phyloP scores from a whole-genome alignment of 2,113 vertebrate genomes.

The Sapajus apella region DNA sequence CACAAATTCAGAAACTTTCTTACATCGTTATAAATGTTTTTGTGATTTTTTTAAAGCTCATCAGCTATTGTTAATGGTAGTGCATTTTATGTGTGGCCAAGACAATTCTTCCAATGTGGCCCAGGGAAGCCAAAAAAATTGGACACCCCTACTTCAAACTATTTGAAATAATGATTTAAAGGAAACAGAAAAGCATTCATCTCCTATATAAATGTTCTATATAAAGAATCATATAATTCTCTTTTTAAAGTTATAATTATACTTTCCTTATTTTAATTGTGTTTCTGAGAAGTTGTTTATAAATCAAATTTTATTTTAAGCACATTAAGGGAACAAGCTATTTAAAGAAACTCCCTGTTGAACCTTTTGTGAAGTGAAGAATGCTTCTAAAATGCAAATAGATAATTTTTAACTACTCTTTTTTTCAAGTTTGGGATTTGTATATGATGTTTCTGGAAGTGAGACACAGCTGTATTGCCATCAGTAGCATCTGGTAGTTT shows the following conservation, averaged over 20 bases:
- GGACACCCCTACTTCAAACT: background rate
- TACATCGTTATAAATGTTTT: too few relatives aligned
- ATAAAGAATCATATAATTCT: slow-evolving; percentile 40
- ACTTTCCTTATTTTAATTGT: background rate
- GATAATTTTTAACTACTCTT: background rate
- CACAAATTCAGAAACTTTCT: too few relatives aligned
- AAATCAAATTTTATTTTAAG: slow-evolving; percentile 65
- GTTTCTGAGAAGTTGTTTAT: slow-evolving; percentile 39
- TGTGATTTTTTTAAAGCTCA: too few relatives aligned
- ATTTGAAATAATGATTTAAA: background rate
- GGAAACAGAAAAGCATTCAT: background rate
- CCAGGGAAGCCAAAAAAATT: too few relatives aligned
- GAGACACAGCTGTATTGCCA: background rate
- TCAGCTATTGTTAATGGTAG: too few relatives aligned
- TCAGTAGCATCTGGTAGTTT: slow-evolving; percentile 14
- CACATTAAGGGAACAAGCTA: slow-evolving; percentile 15
- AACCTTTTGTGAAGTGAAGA: slow-evolving; percentile 34
- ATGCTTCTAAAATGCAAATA: slow-evolving; percentile 40
- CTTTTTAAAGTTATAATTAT: slow-evolving; percentile 51
- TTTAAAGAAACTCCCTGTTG: slow-evolving; percentile 53
- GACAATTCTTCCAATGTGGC: too few relatives aligned
- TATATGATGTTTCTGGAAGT: background rate
- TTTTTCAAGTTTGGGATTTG: slow-evolving; percentile 33
- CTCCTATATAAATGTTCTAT: background rate
- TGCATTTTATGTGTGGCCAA: too few relatives aligned